Evolutionary conservation across 2,113 vertebrate species (phyloP).

Genomic region (Dendrocopos noguchii): DNA sequence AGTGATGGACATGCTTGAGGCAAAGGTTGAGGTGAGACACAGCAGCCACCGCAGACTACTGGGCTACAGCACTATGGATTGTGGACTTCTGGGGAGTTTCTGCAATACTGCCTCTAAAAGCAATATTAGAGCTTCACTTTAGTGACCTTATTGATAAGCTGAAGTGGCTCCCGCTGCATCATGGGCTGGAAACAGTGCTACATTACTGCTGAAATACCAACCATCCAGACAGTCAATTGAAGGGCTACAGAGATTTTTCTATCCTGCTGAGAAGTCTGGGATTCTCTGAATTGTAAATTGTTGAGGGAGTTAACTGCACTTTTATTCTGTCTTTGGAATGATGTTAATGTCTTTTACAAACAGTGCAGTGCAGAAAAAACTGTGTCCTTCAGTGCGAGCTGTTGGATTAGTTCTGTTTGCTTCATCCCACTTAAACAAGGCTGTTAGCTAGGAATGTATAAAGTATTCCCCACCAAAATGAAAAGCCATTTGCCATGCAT

Average conservation of each 20-base stretch:
- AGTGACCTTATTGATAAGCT: background rate
- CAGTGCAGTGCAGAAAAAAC: accelerated
- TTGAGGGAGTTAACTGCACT: background rate
- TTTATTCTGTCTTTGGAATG: background rate
- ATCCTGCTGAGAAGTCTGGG: background rate
- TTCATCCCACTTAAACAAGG: background rate
- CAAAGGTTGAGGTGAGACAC: background rate
- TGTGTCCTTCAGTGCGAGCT: background rate
- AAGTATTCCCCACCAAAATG: background rate
- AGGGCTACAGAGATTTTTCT: background rate
- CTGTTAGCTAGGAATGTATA: background rate
- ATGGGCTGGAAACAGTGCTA: accelerated
- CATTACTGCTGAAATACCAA: background rate
- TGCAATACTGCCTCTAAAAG: background rate
- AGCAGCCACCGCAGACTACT: accelerated
- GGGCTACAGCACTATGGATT: background rate
- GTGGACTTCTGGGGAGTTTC: background rate
- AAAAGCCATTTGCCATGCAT: background rate
- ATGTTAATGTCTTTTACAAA: background rate
- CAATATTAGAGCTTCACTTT: background rate
- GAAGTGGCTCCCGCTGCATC: background rate
- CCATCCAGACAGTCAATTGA: background rate
- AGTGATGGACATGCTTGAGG: accelerated
- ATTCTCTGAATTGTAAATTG: background rate
- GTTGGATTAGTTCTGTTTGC: background rate